These are phyloP conservation scores for Pedionomus torquatus DNA, from an alignment of 2,113 vertebrate species.

Conservation along the genomic window DNA sequence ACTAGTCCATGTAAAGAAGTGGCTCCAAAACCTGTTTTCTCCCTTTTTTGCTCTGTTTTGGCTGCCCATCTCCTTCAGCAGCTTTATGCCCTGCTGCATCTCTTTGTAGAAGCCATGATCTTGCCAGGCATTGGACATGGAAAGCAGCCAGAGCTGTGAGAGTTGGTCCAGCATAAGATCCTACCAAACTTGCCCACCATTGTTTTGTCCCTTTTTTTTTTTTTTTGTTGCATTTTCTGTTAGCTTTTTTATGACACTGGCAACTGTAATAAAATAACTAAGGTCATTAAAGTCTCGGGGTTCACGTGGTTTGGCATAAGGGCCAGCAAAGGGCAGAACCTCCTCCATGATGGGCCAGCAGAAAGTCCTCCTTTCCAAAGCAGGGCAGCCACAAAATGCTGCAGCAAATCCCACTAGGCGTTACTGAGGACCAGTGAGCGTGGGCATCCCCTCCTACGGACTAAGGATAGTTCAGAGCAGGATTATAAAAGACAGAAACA, in stretches of 20 bases:
- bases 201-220: background rate
- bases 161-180: background rate
- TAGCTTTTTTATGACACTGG: background rate
- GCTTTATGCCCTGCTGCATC: background rate
- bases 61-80: background rate
- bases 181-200: background rate
- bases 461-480: background rate
- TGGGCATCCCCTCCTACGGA: background rate
- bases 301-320: background rate
- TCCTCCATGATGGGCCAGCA: rapidly evolving
- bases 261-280: background rate
- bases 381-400: background rate
- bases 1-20: background rate
- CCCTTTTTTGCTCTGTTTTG: background rate
- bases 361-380: background rate
- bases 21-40: background rate
- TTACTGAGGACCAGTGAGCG: background rate
- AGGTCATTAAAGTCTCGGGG: background rate
- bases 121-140: background rate
- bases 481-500: background rate
- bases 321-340: background rate
- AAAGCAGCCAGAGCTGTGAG: background rate
- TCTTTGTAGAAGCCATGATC: background rate
- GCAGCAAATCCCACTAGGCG: background rate
- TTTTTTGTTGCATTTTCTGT: background rate